These are phyloP conservation scores for Marmota monax DNA, from an alignment of 2,113 vertebrate genomes.

Conservation along the genomic window DNA sequence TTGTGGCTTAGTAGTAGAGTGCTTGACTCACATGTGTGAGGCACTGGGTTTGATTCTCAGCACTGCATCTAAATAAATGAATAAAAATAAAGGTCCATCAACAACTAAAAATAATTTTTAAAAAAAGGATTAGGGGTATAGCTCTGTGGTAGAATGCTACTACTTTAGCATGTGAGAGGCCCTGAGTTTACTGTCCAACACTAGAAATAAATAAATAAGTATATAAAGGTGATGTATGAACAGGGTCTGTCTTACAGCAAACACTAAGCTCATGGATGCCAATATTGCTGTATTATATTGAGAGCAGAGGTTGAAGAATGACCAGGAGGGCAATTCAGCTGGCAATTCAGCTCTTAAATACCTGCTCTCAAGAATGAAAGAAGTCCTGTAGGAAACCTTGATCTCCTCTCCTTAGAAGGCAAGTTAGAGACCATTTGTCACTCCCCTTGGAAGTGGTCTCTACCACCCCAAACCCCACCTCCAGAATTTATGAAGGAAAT, in stretches of 20 bases:
- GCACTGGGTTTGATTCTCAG: no score
- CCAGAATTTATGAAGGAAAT: background rate
- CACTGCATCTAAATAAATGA: no score
- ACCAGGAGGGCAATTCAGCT: background rate
- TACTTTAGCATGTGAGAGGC: background rate
- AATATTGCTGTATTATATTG: background rate
- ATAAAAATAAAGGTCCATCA: no score
- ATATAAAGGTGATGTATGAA: background rate
- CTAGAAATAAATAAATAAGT: background rate
- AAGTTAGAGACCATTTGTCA: background rate
- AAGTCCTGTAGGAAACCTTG: background rate
- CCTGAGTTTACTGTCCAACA: background rate
- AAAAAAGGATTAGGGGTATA: no score
- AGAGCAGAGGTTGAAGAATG: conserved; percentile 24
- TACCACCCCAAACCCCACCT: no score
- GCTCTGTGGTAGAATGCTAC: no score
- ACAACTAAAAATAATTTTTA: no score
- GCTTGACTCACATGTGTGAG: no score
- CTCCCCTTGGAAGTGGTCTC: background rate
- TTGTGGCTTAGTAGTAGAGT: no score
- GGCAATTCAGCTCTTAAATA: background rate
- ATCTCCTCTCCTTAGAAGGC: background rate
- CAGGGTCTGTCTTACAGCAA: background rate
- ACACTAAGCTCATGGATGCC: background rate
- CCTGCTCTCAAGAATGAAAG: background rate